Base-by-base conservation (phyloP, 2,797 vertebrate genomes). In the Epinephelus coioides region DNA sequence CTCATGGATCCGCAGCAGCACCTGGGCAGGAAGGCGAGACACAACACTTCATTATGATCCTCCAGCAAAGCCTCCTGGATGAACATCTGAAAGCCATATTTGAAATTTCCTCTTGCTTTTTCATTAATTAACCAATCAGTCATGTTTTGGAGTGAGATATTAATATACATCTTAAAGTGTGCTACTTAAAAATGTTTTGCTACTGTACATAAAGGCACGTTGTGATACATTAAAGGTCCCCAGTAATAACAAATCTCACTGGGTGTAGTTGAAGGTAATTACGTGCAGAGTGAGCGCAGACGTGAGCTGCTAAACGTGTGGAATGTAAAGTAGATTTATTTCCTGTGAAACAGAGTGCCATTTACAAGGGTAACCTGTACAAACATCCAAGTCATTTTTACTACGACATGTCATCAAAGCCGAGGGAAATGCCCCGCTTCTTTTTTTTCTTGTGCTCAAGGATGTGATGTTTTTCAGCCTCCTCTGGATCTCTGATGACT, bases 261-360 rank as follows among this genome's bases (percentile, higher is more conserved):
- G 19, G 71, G 63, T 78, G 49, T 64, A 79, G 74, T 57, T 86
- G n/a, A 14, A 43, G 69, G 83, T 83, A 87, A 84, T 86, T 89
- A 84, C 71, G 53, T 82, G 65, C 13, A 69, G 59, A 86, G 63
- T 84, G 77, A 85, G 73, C 30, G 6, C 86, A 84, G 86, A 86
- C 73, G 74, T 88, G 78, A 91, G 86, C 66, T 59, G 61, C 82
- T 91, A 65, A 83, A 88, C 62, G 46, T 54, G 30, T 72, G 79
- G 72, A 91, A 91, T 88, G 78, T 84, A 70, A 84, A 71, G 81
- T 69, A 54, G 51, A 89, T 94, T 88, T 92, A 88, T 91, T 91
- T 90, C 71, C 84, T 80, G 57, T 85, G 76, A 91, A 93, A 95
- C 86, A 91, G 76, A 88, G 78, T 75, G 66, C 74, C 81, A 87